These are phyloP conservation scores for Iphiclides podalirius DNA, from an alignment of 2,888 invertebrate species.

Conservation along the genomic window DNA sequence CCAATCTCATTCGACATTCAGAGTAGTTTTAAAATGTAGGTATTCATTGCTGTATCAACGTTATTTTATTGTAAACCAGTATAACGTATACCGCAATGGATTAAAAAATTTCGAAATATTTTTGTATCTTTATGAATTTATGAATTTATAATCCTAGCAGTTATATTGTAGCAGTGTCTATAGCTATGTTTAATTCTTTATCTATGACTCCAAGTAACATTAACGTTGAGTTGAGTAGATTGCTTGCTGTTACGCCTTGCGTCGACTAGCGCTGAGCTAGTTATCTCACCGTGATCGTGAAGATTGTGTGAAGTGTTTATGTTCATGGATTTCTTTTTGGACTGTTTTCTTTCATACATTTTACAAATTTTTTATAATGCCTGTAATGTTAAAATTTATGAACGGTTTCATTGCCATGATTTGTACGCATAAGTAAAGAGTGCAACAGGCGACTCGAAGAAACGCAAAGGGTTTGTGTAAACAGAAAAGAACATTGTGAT, in stretches of 20 bases:
- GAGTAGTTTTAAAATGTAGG: background rate
- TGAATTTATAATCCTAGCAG: background rate
- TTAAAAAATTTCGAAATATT: background rate
- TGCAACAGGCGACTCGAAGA: constrained; percentile 70
- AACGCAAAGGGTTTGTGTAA: constrained; percentile 57
- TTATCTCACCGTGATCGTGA: constrained; percentile 42
- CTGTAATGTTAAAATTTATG: constrained; percentile 48
- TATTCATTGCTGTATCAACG: constrained; percentile 8
- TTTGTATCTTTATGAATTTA: background rate
- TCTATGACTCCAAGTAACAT: constrained; percentile 16
- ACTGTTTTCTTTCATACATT: constrained; percentile 26
- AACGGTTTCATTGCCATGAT: constrained; percentile 40
- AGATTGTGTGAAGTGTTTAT: constrained; percentile 44
- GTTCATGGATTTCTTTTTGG: constrained; percentile 33
- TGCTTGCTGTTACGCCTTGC: constrained; percentile 25
- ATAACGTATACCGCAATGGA: constrained; percentile 5
- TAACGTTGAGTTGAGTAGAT: constrained; percentile 8
- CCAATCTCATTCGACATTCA: no score
- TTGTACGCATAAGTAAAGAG: constrained; percentile 45
- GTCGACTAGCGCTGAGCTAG: constrained; percentile 35
- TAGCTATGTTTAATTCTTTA: constrained; percentile 9
- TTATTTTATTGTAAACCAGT: background rate
- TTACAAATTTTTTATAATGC: constrained; percentile 33
- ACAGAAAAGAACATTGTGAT: constrained; percentile 54
- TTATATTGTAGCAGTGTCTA: background rate